These are phyloP conservation scores for Calosoma granatense DNA, from an alignment of 1,140 invertebrate genomes.

Conservation along the genomic window DNA sequence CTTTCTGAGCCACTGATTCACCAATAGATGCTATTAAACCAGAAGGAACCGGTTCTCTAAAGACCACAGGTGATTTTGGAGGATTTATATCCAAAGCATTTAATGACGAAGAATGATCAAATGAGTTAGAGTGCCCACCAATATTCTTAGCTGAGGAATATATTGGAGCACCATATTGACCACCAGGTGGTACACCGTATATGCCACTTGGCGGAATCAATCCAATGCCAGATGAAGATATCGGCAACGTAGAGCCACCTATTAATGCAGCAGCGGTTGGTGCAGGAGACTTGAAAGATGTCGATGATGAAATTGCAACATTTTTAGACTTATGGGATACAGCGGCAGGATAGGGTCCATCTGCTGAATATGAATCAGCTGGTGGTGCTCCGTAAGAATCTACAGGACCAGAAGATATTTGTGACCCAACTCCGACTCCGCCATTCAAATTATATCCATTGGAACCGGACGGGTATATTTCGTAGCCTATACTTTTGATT, in stretches of 20 bases:
- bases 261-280: not conserved
- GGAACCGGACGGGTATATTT: conserved; percentile 31
- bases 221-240: conserved; percentile 34
- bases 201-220: conserved; percentile 42
- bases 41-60: conserved; percentile 55
- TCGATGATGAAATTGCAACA: conserved; percentile 23
- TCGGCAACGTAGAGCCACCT: conserved; percentile 17
- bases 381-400: conserved; percentile 42
- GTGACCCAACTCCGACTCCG: conserved; percentile 10
- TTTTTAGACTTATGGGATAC: conserved; percentile 13
- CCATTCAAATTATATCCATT: no score
- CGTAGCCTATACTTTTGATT: conserved; percentile 38
- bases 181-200: conserved; percentile 42
- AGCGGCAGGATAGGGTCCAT: conserved; percentile 40
- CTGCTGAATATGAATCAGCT: conserved; percentile 35
- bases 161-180: conserved; percentile 44
- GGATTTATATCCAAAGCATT: conserved; percentile 24
- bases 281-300: not conserved
- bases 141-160: conserved; percentile 28
- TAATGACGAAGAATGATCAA: conserved; percentile 8
- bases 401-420: conserved; percentile 19
- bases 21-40: conserved; percentile 53
- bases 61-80: conserved; percentile 50
- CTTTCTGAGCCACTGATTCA: conserved; percentile 43
- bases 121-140: conserved; percentile 24